Percentiles rank a stretch among this genome's conserved stretches.
Evolutionary conservation across 2,113 vertebrate species (phyloP).

Genomic region (Edolisoma coerulescens): DNA sequence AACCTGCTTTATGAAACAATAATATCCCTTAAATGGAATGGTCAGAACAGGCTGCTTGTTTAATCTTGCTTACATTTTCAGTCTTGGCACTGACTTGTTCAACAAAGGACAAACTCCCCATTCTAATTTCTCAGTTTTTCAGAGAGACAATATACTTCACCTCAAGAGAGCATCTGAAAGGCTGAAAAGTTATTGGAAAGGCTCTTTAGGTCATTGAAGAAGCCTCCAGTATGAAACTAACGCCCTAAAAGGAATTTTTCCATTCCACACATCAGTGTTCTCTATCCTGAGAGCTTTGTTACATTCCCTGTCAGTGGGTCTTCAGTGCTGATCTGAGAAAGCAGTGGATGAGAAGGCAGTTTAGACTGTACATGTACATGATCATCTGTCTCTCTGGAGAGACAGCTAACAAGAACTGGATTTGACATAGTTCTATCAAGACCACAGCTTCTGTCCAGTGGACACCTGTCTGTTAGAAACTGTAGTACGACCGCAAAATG

Average conservation of each 20-base stretch:
- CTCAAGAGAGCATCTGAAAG: not conserved
- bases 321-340: not conserved
- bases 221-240: not conserved
- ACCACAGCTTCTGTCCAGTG: not conserved
- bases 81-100: not conserved
- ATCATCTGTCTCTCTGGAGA: not conserved
- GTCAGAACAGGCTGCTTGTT: not conserved
- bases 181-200: not conserved
- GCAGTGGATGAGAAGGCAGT: not conserved
- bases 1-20: not conserved
- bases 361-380: fast-evolving
- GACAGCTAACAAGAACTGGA: not conserved
- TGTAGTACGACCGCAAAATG: not conserved
- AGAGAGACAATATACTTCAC: not conserved
- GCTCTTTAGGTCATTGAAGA: not conserved
- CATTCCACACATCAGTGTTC: not conserved
- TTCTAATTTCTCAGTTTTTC: not conserved
- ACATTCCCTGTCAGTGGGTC: not conserved
- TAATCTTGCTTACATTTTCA: not conserved
- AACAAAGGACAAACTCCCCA: not conserved
- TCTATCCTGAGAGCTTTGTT: not conserved
- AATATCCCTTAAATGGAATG: not conserved
- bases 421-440: not conserved
- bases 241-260: not conserved
- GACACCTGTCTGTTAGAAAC: not conserved